Evolutionary conservation across 2,113 vertebrate genomes (phyloP).

Genomic region (Dicerorhinus sumatrensis): DNA sequence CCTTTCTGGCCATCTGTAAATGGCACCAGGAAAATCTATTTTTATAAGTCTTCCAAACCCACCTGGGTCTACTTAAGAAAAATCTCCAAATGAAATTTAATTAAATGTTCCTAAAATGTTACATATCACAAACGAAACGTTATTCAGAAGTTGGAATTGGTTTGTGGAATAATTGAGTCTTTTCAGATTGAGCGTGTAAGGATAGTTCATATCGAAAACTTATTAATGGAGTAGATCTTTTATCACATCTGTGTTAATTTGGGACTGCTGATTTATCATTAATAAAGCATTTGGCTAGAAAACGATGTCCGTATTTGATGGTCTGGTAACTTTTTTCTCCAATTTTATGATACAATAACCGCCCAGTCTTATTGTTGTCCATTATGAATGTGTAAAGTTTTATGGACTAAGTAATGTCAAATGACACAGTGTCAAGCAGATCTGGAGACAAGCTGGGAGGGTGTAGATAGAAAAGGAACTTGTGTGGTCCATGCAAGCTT

Average conservation of each 20-base stretch:
- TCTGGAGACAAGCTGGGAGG: conserved; percentile 31
- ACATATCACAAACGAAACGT: conserved; percentile 36
- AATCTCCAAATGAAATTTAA: conserved; percentile 49
- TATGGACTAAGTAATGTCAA: conserved; percentile 72
- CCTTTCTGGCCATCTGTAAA: background rate
- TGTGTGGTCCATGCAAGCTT: background rate
- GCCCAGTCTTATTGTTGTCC: conserved; percentile 47
- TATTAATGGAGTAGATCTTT: conserved; percentile 50
- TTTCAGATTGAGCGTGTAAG: background rate
- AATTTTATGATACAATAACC: conserved; percentile 68
- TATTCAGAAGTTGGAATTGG: background rate
- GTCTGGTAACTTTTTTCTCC: conserved; percentile 56
- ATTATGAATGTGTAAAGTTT: conserved; percentile 71
- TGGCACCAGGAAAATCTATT: conserved; percentile 18
- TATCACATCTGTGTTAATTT: conserved; percentile 65
- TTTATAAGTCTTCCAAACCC: conserved; percentile 49
- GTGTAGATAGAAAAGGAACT: background rate
- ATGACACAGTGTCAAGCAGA: conserved; percentile 21
- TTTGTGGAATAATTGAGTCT: background rate
- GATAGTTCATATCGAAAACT: conserved; percentile 55
- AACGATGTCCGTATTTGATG: conserved; percentile 53
- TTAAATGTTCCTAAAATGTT: conserved; percentile 49
- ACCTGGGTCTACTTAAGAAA: conserved; percentile 55
- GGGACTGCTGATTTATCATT: conserved; percentile 67
- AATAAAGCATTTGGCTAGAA: conserved; percentile 73